Base-by-base conservation (phyloP, 1,140 invertebrate species). In the Lordiphosa clarofinis region DNA sequence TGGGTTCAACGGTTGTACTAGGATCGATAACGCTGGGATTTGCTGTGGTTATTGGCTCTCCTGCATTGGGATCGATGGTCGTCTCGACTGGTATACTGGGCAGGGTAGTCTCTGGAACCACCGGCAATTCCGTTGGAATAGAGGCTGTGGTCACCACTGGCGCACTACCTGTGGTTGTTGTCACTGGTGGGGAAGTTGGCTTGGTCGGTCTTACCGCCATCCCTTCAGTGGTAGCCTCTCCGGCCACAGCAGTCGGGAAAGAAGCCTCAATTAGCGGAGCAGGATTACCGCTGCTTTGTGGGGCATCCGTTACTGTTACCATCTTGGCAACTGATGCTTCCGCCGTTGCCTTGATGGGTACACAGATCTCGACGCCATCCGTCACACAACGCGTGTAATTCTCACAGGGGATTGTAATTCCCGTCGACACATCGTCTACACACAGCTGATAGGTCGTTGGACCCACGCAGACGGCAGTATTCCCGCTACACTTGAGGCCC, bases 331-430 rank as follows among this genome's bases (percentile, higher is more conserved):
- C 68, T 2, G 71, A 63, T 0, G 67, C 72, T 47, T 58, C 57
- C 0, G 33, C 46, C 15, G 56, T 55, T 10, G 59, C 46, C 38
- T 84, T 87, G 12, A 81, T 37, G 3, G 74, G 57, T 33, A 87
- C 61, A 39, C 86, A 87, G 15, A 87, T 81, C 47, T 87, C 79
- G 13, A 87, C 42, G 8, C 78, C 79, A 59, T 87, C 79, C 53
- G 75, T 86, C 4, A 87, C 63, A 39, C 86, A 87, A 15, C 84
- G 84, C 2, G 75, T 86, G 33, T 70, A 73, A 0, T 40, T 1
- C 4, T 53, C 40, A 53, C 86, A 87, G 1, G 56, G 7, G 9
- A 62, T 53, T 11, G 73, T 57, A 11, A 10, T 35, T 2, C 86
- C 86, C 1, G 38, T 7, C 5, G 79, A 67, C 38, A 70, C 54